Evolutionary conservation across 2,888 invertebrate species (phyloP).

Genomic region (Troglohyphantes excavatus): DNA sequence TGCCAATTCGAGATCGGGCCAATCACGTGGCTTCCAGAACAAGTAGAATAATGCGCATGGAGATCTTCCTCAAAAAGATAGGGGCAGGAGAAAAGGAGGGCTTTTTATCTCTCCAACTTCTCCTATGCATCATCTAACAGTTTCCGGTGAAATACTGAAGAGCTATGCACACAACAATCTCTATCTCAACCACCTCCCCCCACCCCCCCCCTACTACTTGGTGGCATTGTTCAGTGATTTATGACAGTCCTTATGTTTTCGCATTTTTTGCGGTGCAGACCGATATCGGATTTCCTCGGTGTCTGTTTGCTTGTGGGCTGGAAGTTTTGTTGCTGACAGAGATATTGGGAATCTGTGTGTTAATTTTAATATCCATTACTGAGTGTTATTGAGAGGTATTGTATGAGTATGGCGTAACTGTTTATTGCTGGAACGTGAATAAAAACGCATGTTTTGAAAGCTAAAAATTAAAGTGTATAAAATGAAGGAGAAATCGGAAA

Average conservation of each 20-base stretch:
- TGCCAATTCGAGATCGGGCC: background rate
- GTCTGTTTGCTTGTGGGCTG: constrained; percentile 31
- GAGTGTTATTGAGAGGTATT: background rate
- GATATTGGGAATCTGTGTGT: background rate
- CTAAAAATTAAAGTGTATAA: too few relatives aligned
- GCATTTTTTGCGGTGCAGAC: constrained; percentile 29
- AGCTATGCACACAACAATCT: constrained; percentile 56
- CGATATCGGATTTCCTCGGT: constrained; percentile 44
- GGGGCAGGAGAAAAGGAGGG: background rate
- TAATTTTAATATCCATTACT: constrained; percentile 15
- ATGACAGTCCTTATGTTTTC: constrained; percentile 42
- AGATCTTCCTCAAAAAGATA: background rate
- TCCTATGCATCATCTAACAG: constrained; percentile 71
- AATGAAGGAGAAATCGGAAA: too few relatives aligned
- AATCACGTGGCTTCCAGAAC: background rate
- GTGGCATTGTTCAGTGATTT: constrained; percentile 70
- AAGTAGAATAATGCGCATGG: background rate
- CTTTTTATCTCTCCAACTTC: constrained; percentile 3
- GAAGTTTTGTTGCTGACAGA: background rate
- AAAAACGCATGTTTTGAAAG: too few relatives aligned
- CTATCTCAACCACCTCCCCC: background rate
- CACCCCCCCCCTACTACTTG: constrained; percentile 30
- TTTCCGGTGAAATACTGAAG: constrained; percentile 70
- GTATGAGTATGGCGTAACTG: too few relatives aligned
- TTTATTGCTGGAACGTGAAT: too few relatives aligned